Evolutionary conservation across 2,888 invertebrate species (phyloP).

Genomic region (Cantharis rustica): DNA sequence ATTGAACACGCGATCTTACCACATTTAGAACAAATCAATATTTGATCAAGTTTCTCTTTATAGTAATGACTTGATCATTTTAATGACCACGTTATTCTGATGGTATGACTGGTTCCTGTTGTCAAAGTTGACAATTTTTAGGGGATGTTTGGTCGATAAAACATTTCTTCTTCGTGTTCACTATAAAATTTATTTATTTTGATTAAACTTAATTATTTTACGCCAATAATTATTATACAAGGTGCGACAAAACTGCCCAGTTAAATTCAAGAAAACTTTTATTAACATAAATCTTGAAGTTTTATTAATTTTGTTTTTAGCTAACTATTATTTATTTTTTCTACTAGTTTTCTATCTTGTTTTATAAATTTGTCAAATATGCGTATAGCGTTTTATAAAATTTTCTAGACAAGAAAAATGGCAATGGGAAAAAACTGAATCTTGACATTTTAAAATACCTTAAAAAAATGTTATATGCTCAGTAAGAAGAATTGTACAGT

Average conservation of each 20-base stretch:
- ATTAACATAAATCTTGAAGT: no score
- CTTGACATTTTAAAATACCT: no score
- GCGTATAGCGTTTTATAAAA: no score
- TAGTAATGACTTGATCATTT: conserved; percentile 7
- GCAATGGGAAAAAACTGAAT: no score
- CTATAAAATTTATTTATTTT: neutral
- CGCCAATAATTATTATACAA: neutral
- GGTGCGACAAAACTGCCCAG: neutral
- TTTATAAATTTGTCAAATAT: no score
- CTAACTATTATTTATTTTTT: no score
- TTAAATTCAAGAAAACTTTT: no score
- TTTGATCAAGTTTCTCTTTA: conserved; percentile 23
- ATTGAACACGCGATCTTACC: conserved; percentile 38
- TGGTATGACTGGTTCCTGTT: conserved; percentile 35
- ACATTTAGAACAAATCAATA: conserved; percentile 37
- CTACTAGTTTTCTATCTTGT: no score
- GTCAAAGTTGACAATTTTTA: conserved; percentile 48
- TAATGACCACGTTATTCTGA: conserved; percentile 6
- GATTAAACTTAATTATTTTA: neutral
- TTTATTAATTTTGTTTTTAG: no score
- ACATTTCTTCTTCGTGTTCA: neutral
- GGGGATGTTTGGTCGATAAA: conserved; percentile 47
- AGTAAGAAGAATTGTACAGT: no score
- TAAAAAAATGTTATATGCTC: no score
- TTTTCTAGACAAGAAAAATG: no score